Conservation (phyloP, 2,797 vertebrate species). For the Acropternis orthonyx region DNA sequence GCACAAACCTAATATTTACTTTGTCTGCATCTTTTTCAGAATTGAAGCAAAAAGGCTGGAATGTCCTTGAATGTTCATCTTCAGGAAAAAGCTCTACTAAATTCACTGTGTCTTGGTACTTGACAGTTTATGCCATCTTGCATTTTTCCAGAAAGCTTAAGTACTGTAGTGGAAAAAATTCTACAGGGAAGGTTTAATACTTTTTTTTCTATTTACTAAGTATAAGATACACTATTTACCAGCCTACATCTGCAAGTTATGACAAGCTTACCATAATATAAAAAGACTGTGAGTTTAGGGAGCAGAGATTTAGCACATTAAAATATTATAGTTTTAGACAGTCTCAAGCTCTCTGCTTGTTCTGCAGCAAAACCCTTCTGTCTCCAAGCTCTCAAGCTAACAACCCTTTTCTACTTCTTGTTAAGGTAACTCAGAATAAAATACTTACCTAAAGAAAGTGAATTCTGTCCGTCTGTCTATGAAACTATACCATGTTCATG, state of each 20-base stretch:
- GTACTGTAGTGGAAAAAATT: background rate
- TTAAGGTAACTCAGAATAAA: conserved; percentile 2
- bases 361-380: conserved; percentile 9
- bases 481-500: background rate
- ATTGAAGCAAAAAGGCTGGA: conserved; percentile 6
- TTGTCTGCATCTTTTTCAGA: conserved; percentile 19
- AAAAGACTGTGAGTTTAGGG: background rate
- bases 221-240: conserved; percentile 13
- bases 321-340: conserved; percentile 30
- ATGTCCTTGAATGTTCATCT: background rate
- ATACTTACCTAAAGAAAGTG: background rate
- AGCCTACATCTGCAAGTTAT: conserved; percentile 8
- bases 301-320: conserved; percentile 16
- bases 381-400: background rate
- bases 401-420: background rate
- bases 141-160: conserved; percentile 12
- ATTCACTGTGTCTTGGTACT: background rate
- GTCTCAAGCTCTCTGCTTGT: background rate
- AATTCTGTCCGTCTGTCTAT: background rate
- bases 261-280: conserved; percentile 3
- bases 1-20: conserved; percentile 18
- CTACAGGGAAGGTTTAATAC: background rate
- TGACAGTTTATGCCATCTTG: background rate
- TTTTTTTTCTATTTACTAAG: background rate
- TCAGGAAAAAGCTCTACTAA: background rate